Base-by-base conservation (phyloP, 2,113 vertebrate species). In the Triplophysa dalaica region DNA sequence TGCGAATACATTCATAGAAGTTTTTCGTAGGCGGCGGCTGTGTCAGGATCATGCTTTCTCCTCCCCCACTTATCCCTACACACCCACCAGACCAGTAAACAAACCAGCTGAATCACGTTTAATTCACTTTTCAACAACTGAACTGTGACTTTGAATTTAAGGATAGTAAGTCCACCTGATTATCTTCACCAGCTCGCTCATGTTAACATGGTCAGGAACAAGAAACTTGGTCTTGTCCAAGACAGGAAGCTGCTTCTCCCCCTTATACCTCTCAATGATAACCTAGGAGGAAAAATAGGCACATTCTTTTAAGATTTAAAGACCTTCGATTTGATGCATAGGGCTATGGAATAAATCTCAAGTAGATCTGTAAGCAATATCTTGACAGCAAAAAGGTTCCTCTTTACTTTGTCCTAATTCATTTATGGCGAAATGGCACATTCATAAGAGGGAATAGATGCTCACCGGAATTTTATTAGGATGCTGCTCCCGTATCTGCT, bases 211-310 rank as follows among this genome's bases (percentile, higher is more conserved):
- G 86, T 99, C 97, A 0, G 98, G 98, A 5, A 99, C 97, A 84
- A 99, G 92, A 87, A 99, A 99, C 91, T 99, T 99, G 88, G 97
- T 98, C 90, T 99, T 99, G 90, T 99, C 98, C 92, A 99, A 82
- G 82, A 99, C 95, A 0, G 98, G 98, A 70, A 99, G 93, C 91
- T 98, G 97, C 43, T 99, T 99, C 90, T 99, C 97, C 12, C 97
- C 97, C 94, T 98, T 98, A 80, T 99, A 99, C 38, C 97, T 89
- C 85, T 99, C 98, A 0, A 99, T 99, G 89, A 99, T 98, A 84
- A 99, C 97, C 98, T 99, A 84, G 29, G 70, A 24, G 66, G n/a
- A 73, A 13, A 70, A 1, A 10, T 66, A 43, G 48, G 72, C 17
- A 58, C 5, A n/a, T 9, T n/a, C 1, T n/a, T n/a, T 21, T n/a